Evolutionary conservation across 2,888 invertebrate species (phyloP), one percentile per base, ranked within the genome.

Genomic region (Axea sp.): DNA sequence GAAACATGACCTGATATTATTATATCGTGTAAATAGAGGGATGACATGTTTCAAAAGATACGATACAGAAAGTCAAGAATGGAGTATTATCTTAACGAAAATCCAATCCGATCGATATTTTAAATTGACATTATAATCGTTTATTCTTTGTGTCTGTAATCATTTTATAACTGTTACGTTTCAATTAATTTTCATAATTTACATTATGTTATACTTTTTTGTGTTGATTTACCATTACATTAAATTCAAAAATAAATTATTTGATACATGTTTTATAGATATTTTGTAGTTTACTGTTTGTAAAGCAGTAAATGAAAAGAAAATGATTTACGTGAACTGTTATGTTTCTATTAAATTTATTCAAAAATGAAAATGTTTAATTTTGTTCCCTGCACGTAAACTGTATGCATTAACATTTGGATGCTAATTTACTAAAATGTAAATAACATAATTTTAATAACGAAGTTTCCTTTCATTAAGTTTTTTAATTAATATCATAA

Each of bases 81-180:
- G 8, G 31, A n/a, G 24, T 19, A 24, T 57, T 57, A 57, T 59
- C 45, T 59, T 59, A 59, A 45, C 59, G 7, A 35, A 17, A 45
- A 59, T 59, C 43, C 43, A 35, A 35, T 15, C 0, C 17, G n/a
- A 26, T 45, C 59, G 35, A 59, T 59, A 45, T 11, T 26, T 59
- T 12, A 11, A 24, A 59, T 24, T 45, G n/a, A 8, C 7, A n/a
- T 9, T 17, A 15, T 15, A 3, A n/a, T n/a, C n/a, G n/a, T n/a
- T n/a, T n/a, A n/a, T n/a, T n/a, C n/a, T n/a, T n/a, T n/a, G n/a
- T n/a, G n/a, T n/a, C n/a, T n/a, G n/a, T n/a, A n/a, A n/a, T n/a
- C n/a, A n/a, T n/a, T n/a, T n/a, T n/a, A n/a, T n/a, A n/a, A n/a
- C n/a, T n/a, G n/a, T n/a, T n/a, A n/a, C n/a, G n/a, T n/a, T n/a